Conservation (phyloP, 1,140 invertebrate genomes). For the Lepidotrigona ventralis region DNA sequence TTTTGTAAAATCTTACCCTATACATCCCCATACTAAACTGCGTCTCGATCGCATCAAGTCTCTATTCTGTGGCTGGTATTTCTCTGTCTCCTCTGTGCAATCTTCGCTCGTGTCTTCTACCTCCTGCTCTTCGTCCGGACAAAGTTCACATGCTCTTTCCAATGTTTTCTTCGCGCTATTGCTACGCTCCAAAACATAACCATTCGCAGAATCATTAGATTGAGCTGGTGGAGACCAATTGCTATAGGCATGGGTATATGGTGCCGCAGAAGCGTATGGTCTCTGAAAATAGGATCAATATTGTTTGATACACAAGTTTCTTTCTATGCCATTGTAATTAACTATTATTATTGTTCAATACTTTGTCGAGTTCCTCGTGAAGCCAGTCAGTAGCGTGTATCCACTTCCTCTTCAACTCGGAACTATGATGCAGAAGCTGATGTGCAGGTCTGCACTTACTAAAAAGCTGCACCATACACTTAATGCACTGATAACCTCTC, state of each 20-base stretch:
- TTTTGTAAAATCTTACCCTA: constrained; percentile 47
- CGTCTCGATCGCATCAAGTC: constrained; percentile 17
- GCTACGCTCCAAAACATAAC: constrained; percentile 96
- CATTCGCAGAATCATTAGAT: constrained; percentile 97
- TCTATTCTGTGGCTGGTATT: constrained; percentile 45
- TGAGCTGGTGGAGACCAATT: constrained; percentile 96
- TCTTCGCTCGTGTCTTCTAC: constrained; percentile 72
- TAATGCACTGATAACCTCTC: constrained; percentile 97
- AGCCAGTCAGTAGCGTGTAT: constrained; percentile 94
- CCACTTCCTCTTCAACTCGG: constrained; percentile 93
- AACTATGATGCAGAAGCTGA: constrained; percentile 87
- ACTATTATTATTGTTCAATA: constrained; percentile 61
- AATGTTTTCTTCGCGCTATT: constrained; percentile 95
- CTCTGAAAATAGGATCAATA: constrained; percentile 77
- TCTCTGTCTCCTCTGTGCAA: constrained; percentile 62
- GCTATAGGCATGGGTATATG: constrained; percentile 89
- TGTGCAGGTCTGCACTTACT: constrained; percentile 89
- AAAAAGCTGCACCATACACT: constrained; percentile 95
- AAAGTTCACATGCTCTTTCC: constrained; percentile 90
- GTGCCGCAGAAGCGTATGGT: constrained; percentile 81
- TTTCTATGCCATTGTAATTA: not conserved
- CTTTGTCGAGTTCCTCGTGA: constrained; percentile 94
- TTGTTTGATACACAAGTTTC: not conserved
- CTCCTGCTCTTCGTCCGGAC: constrained; percentile 87
- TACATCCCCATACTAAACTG: constrained; percentile 54